These are phyloP conservation scores for Trematomus loennbergii DNA, from an alignment of 2,113 vertebrate genomes.

Conservation along the genomic window DNA sequence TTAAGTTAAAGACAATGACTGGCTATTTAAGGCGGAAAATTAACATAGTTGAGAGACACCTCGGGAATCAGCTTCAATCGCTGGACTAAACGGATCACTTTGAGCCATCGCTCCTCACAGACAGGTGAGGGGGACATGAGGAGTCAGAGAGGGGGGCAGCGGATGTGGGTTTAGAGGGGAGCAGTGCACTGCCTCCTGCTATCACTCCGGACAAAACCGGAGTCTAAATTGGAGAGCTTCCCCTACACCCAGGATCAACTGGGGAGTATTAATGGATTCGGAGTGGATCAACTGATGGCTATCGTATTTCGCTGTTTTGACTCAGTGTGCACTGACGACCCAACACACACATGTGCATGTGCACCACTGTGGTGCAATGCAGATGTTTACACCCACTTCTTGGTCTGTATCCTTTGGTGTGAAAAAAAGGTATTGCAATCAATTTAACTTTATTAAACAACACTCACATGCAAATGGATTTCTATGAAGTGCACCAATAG, in stretches of 20 bases:
- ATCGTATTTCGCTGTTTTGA: constrained; percentile 75
- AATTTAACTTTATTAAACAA: constrained; percentile 18
- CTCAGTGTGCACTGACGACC: constrained; percentile 59
- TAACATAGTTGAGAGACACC: neutral
- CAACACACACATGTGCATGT: constrained; percentile 69
- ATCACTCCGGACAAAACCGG: constrained; percentile 59
- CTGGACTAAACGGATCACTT: neutral
- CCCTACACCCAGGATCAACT: constrained; percentile 70
- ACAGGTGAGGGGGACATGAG: constrained; percentile 62
- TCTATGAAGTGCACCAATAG: neutral
- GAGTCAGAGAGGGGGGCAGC: constrained; percentile 39
- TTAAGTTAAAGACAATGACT: neutral
- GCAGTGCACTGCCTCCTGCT: constrained; percentile 49
- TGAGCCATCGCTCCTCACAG: constrained; percentile 14
- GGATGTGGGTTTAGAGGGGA: constrained; percentile 48
- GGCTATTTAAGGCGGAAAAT: neutral
- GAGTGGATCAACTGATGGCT: constrained; percentile 80
- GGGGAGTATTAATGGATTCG: constrained; percentile 78
- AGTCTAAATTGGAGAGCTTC: constrained; percentile 64
- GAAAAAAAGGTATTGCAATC: neutral
- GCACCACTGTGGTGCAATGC: constrained; percentile 75
- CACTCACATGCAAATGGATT: constrained; percentile 10
- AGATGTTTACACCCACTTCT: constrained; percentile 73
- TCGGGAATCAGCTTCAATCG: neutral
- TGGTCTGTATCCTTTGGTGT: constrained; percentile 20